phyloP scores from a whole-genome alignment of 35 echinoderm and acorn worm species.

The Acanthaster planci region DNA sequence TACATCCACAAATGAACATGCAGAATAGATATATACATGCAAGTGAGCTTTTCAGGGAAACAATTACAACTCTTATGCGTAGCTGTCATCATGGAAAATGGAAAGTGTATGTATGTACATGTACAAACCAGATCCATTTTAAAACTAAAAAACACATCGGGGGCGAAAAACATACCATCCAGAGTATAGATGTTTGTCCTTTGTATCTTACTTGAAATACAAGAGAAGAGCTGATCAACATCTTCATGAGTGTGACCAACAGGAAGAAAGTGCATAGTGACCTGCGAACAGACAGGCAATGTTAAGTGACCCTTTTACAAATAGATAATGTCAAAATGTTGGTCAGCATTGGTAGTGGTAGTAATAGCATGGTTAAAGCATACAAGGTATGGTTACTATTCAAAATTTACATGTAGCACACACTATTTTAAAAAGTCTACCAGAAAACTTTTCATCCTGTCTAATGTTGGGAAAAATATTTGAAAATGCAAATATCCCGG shows the following conservation, averaged over 20 bases:
- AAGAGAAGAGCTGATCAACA: slow-evolving; percentile 55
- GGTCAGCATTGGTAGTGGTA: not conserved
- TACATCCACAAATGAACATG: not conserved
- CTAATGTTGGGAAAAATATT: not conserved
- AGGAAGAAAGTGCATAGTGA: slow-evolving; percentile 53
- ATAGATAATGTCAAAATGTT: not conserved
- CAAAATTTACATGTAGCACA: not conserved
- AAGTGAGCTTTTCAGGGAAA: not conserved
- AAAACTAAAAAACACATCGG: not conserved
- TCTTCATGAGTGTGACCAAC: slow-evolving; percentile 71
- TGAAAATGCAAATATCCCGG: too few species aligned
- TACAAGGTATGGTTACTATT: not conserved
- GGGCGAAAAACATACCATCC: slow-evolving; percentile 18
- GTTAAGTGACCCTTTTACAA: not conserved
- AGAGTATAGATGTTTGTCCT: slow-evolving; percentile 41
- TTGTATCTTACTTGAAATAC: slow-evolving; percentile 31
- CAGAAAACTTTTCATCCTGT: not conserved
- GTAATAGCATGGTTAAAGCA: not conserved
- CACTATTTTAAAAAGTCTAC: not conserved
- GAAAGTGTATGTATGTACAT: not conserved
- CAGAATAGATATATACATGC: not conserved
- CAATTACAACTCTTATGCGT: not conserved
- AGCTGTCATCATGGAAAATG: not conserved
- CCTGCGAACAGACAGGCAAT: slow-evolving; percentile 44
- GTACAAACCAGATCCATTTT: not conserved